Conservation (phyloP, 2,888 invertebrate species). For the Pemphredon lugubris region DNA sequence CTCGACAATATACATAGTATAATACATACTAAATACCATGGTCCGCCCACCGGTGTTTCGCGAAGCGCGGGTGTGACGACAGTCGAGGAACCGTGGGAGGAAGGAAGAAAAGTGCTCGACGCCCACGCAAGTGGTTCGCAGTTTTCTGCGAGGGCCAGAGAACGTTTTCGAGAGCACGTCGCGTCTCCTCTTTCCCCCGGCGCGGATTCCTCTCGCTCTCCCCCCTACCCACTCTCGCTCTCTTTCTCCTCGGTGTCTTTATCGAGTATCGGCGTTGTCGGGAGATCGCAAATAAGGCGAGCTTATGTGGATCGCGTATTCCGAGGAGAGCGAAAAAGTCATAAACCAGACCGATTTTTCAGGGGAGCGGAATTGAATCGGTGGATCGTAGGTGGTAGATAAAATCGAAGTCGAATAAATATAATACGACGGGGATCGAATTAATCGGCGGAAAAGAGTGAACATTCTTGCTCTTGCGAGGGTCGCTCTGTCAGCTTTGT, state of each 20-base stretch:
- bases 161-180: conserved; percentile 33
- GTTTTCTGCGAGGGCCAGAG: conserved; percentile 37
- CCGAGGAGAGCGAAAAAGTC: conserved; percentile 11
- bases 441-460: background rate
- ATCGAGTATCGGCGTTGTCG: conserved; percentile 25
- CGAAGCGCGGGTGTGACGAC: conserved; percentile 58
- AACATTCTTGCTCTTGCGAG: too few relatives aligned
- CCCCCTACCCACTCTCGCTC: background rate
- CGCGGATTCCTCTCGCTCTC: conserved; percentile 6
- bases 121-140: conserved; percentile 41
- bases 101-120: conserved; percentile 48
- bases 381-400: conserved; percentile 2
- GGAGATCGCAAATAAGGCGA: conserved; percentile 34
- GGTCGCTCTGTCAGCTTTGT: too few relatives aligned
- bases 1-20: conserved; percentile 4
- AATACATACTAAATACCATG: conserved; percentile 20
- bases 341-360: conserved; percentile 10
- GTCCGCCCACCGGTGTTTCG: conserved; percentile 34
- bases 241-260: conserved; percentile 15
- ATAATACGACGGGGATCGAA: background rate
- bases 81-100: conserved; percentile 55
- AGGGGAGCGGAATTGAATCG: background rate
- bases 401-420: conserved; percentile 2
- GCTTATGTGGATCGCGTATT: background rate
- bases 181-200: conserved; percentile 1